Evolutionary conservation across 2,797 vertebrate genomes (phyloP).

Genomic region (Gadopsis bispinosus): DNA sequence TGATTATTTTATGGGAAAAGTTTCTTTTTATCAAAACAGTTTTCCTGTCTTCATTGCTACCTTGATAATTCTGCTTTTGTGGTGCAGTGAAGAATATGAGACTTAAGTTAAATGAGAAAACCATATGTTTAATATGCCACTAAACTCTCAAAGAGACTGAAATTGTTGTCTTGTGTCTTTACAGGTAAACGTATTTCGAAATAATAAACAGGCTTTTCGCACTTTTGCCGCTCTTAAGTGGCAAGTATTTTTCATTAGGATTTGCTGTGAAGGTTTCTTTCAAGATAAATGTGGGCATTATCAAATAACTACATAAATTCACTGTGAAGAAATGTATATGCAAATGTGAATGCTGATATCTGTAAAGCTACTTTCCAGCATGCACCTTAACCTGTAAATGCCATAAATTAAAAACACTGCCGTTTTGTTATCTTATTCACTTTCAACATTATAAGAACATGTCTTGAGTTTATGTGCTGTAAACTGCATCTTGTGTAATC

Average conservation of each 20-base stretch:
- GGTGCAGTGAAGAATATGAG: constrained; percentile 14
- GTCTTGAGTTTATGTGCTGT: neutral
- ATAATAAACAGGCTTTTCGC: neutral
- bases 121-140: constrained; percentile 9
- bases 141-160: neutral
- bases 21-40: constrained; percentile 21
- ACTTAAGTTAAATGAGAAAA: constrained; percentile 12
- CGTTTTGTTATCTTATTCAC: neutral
- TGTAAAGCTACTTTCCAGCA: neutral
- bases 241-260: neutral
- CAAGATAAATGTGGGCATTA: neutral
- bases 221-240: neutral
- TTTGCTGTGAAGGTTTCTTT: neutral
- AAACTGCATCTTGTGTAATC: constrained; percentile 31
- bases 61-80: constrained; percentile 28
- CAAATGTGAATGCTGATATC: constrained; percentile 17
- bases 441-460: constrained; percentile 33
- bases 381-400: constrained; percentile 2
- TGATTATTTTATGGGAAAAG: constrained; percentile 45
- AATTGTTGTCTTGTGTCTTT: constrained; percentile 9
- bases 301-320: constrained; percentile 5
- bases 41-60: constrained; percentile 36
- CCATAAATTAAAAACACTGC: neutral
- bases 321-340: neutral
- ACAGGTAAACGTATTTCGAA: neutral